A percentile compares a stretch with the other conserved stretches of the same genome.
phyloP scores from a whole-genome alignment of 1,140 invertebrate species.

The Drosophila willistoni region DNA sequence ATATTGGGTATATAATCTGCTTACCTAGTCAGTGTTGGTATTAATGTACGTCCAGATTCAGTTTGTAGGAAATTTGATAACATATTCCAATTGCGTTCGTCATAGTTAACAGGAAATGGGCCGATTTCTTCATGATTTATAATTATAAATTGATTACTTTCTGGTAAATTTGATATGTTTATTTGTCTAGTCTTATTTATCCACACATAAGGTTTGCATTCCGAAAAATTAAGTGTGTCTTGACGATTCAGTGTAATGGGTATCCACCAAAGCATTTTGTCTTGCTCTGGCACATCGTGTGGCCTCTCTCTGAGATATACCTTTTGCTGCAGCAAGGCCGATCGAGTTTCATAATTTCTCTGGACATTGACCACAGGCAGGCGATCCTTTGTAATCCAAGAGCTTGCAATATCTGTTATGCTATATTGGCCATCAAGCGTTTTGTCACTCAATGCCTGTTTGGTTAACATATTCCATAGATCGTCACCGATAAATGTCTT shows the following conservation, averaged over 20 bases:
- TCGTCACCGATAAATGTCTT: slow-evolving; percentile 91
- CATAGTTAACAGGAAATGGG: slow-evolving; percentile 93
- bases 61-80: slow-evolving; percentile 87
- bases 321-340: slow-evolving; percentile 88
- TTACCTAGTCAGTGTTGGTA: slow-evolving; percentile 87
- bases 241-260: slow-evolving; percentile 86
- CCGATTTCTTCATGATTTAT: slow-evolving; percentile 92
- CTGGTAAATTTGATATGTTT: slow-evolving; percentile 84
- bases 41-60: slow-evolving; percentile 84
- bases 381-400: slow-evolving; percentile 92
- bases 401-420: slow-evolving; percentile 88
- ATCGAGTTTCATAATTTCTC: slow-evolving; percentile 87
- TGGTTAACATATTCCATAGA: slow-evolving; percentile 90
- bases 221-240: slow-evolving; percentile 85
- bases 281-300: slow-evolving; percentile 86
- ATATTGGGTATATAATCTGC: not conserved
- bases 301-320: slow-evolving; percentile 88
- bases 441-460: slow-evolving; percentile 86
- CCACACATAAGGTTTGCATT: slow-evolving; percentile 85
- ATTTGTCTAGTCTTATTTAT: slow-evolving; percentile 85
- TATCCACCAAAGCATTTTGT: slow-evolving; percentile 88
- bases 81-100: slow-evolving; percentile 90
- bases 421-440: slow-evolving; percentile 85
- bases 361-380: slow-evolving; percentile 91
- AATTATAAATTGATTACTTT: slow-evolving; percentile 87